Conservation (phyloP, 2,888 invertebrate genomes). For the Blastobasis lacticolella region DNA sequence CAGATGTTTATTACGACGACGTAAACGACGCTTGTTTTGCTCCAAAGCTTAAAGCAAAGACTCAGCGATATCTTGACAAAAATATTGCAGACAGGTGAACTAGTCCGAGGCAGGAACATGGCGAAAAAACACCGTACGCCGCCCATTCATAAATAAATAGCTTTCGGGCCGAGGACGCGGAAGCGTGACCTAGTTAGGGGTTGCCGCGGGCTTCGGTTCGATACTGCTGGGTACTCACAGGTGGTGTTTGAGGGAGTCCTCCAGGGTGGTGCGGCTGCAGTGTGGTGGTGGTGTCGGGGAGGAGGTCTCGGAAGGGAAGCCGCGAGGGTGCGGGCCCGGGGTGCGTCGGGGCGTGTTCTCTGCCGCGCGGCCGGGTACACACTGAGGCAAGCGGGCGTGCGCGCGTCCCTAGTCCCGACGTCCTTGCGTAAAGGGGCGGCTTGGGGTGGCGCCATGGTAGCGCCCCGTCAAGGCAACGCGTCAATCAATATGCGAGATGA, state of each 20-base stretch:
- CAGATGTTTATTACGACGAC: too few relatives aligned
- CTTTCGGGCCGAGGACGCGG: slow-evolving; percentile 55
- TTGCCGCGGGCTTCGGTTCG: slow-evolving; percentile 17
- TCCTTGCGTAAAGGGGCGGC: slow-evolving; percentile 68
- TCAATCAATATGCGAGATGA: slow-evolving; percentile 72
- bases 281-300: slow-evolving; percentile 34
- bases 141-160: slow-evolving; percentile 56
- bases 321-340: slow-evolving; percentile 25
- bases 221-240: slow-evolving; percentile 44
- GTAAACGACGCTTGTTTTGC: too few relatives aligned
- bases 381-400: slow-evolving; percentile 59
- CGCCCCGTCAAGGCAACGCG: slow-evolving; percentile 52
- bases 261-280: slow-evolving; percentile 28
- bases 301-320: slow-evolving; percentile 28
- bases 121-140: slow-evolving; percentile 24
- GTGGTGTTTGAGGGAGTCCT: slow-evolving; percentile 37
- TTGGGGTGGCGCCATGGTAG: slow-evolving; percentile 65
- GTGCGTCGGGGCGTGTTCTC: slow-evolving; percentile 55
- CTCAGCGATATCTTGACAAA: too few relatives aligned
- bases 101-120: too few relatives aligned
- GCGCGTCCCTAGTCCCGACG: slow-evolving; percentile 69
- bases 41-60: too few relatives aligned
- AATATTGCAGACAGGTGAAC: too few relatives aligned
- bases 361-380: slow-evolving; percentile 42
- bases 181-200: slow-evolving; percentile 61